Evolutionary conservation across 2,888 invertebrate species (phyloP), one percentile per base, ranked within the genome.

Genomic region (Oegoconia quadripuncta): DNA sequence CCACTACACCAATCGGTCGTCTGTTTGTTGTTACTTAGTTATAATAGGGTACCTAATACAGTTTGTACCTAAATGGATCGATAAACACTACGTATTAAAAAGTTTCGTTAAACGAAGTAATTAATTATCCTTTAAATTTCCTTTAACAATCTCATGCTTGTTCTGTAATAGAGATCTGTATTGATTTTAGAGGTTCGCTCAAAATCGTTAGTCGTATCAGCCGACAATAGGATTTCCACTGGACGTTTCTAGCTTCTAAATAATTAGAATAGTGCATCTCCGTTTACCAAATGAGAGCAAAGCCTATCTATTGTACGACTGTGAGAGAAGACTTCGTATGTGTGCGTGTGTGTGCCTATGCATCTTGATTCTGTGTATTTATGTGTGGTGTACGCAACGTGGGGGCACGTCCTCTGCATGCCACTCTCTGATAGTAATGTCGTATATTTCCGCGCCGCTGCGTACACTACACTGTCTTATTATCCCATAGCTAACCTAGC

Each of bases 261-360:
- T 84, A 82, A 84, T 80, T 81, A 79, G 89, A 90, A 68, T 88
- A 92, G 93, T 91, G 89, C 93, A 93, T 88, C 90, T 80, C 72
- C 66, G 73, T 71, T 71, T 71, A 69, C 74, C 67, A 75, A 90
- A 74, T 76, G 81, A 73, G 82, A 78, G 82, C 80, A 80, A 82
- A 81, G 81, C 83, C 80, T 74, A 69, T 64, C 75, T 75, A 74
- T 80, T 77, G 74, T 70, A 54, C 44, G 59, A 48, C 64, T 70
- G 75, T 64, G 72, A 50, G 64, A 39, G 55, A 60, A 63, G 60
- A 62, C 54, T 34, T 45, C 27, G 55, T 48, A 50, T 51, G 59
- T 59, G 52, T 27, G 27, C 14, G 27, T 27, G 8, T 62, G 63
- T 62, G 60, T 61, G 59, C 43, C 55, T 55, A 61, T 75, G 72